phyloP scores from a whole-genome alignment of 1,140 invertebrate species.

The Eumeta japonica region DNA sequence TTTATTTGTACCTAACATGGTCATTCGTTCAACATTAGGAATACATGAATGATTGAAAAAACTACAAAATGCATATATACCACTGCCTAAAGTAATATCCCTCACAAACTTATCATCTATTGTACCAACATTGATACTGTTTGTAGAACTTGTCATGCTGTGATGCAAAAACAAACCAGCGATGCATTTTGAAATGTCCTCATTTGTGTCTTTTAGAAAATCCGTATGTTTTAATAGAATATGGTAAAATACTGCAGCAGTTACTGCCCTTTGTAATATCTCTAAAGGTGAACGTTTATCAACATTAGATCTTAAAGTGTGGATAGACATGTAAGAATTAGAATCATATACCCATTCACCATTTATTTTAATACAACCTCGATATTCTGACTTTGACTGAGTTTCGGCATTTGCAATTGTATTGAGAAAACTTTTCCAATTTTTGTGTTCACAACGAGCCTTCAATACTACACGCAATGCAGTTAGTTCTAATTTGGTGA shows the following conservation, averaged over 20 bases:
- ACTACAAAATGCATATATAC: slow-evolving; percentile 73
- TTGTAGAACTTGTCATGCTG: slow-evolving; percentile 78
- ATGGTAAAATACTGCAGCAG: slow-evolving; percentile 67
- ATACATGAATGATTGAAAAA: slow-evolving; percentile 89
- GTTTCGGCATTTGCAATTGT: slow-evolving; percentile 44
- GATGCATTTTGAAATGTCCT: slow-evolving; percentile 49
- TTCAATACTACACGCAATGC: slow-evolving; percentile 64
- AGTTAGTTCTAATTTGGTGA: slow-evolving; percentile 66
- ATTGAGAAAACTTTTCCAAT: slow-evolving; percentile 47
- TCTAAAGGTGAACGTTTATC: slow-evolving; percentile 68
- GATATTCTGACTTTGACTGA: slow-evolving; percentile 25
- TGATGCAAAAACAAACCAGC: slow-evolving; percentile 70
- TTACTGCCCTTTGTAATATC: slow-evolving; percentile 72
- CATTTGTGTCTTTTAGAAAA: slow-evolving; percentile 53
- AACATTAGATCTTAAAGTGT: slow-evolving; percentile 72
- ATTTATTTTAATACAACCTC: slow-evolving; percentile 47
- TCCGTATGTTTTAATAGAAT: slow-evolving; percentile 62
- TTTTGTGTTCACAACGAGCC: slow-evolving; percentile 53
- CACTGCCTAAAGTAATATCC: slow-evolving; percentile 57
- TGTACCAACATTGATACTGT: slow-evolving; percentile 50
- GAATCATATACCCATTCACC: slow-evolving; percentile 57
- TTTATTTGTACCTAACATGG: slow-evolving; percentile 55
- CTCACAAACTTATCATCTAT: slow-evolving; percentile 44
- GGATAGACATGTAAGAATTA: slow-evolving; percentile 63
- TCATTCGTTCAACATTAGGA: slow-evolving; percentile 74